Conservation (phyloP, 1,140 invertebrate genomes). For the Alviniconcha marisindica region DNA sequence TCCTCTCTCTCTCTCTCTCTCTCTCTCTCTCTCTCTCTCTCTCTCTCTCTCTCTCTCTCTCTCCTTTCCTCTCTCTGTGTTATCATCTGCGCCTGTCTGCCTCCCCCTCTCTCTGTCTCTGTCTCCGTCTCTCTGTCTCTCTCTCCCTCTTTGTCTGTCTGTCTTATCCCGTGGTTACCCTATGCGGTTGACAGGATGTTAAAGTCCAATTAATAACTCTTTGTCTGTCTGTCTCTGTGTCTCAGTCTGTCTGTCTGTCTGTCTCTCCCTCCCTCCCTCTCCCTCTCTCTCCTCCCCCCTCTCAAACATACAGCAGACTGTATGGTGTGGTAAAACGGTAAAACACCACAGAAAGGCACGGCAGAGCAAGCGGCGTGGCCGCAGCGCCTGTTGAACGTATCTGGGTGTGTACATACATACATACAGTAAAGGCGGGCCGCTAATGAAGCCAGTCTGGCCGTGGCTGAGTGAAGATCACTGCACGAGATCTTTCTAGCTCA, state of each 20-base stretch:
- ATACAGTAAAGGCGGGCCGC: too few relatives aligned
- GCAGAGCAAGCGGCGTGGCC: too few relatives aligned
- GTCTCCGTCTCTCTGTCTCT: not conserved
- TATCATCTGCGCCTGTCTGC: too few relatives aligned
- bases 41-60: not conserved
- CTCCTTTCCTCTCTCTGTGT: not conserved
- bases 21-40: not conserved
- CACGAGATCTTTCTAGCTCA: not conserved
- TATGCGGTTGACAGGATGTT: too few relatives aligned
- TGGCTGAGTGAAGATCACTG: not conserved
- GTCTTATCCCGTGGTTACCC: too few relatives aligned
- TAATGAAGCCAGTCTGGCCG: not conserved
- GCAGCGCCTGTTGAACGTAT: too few relatives aligned
- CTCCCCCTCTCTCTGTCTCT: not conserved
- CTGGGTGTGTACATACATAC: too few relatives aligned
- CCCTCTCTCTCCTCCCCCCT: too few relatives aligned
- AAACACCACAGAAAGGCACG: too few relatives aligned
- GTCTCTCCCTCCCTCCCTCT: not conserved
- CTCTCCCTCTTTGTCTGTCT: not conserved
- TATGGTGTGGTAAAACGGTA: not conserved
- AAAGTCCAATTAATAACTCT: too few relatives aligned
- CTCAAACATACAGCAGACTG: not conserved
- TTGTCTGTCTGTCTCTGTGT: not conserved
- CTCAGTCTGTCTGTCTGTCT: not conserved
- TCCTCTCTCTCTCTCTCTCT: slow-evolving; percentile 27